Evolutionary conservation across 2,888 invertebrate species (phyloP).

Genomic region (Bombylius discolor): DNA sequence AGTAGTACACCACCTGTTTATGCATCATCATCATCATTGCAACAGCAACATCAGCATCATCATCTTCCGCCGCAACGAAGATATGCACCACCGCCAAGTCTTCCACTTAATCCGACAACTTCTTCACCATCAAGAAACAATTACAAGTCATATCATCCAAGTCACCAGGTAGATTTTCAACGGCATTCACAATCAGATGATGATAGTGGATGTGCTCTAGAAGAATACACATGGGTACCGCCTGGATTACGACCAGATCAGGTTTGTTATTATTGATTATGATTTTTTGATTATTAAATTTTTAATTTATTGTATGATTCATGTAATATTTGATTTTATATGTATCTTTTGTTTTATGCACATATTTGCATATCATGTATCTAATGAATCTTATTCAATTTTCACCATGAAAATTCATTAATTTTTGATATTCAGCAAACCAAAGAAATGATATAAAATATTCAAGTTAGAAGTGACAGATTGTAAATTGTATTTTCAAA

Average conservation of each 20-base stretch:
- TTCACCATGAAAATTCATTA: no score
- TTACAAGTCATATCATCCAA: constrained; percentile 29
- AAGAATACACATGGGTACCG: constrained; percentile 98
- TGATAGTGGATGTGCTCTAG: constrained; percentile 93
- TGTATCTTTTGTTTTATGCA: not conserved
- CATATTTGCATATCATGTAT: not conserved
- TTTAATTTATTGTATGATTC: no score
- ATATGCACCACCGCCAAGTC: constrained; percentile 30
- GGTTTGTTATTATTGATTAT: constrained; percentile 46
- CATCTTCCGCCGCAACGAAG: constrained; percentile 34
- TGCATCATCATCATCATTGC: constrained; percentile 18
- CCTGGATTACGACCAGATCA: constrained; percentile 92
- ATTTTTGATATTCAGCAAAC: no score
- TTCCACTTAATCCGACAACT: constrained; percentile 27
- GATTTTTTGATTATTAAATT: constrained; percentile 71
- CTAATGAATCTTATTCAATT: no score
- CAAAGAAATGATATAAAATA: no score
- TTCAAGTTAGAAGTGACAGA: no score
- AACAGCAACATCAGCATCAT: constrained; percentile 19
- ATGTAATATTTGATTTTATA: not conserved
- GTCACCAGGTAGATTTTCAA: constrained; percentile 51
- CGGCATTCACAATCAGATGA: constrained; percentile 89
- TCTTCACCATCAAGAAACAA: constrained; percentile 27
- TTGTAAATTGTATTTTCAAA: no score
- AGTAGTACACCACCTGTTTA: constrained; percentile 11